Evolutionary conservation across 2,797 vertebrate species (phyloP).

Genomic region (Lepus townsendii): DNA sequence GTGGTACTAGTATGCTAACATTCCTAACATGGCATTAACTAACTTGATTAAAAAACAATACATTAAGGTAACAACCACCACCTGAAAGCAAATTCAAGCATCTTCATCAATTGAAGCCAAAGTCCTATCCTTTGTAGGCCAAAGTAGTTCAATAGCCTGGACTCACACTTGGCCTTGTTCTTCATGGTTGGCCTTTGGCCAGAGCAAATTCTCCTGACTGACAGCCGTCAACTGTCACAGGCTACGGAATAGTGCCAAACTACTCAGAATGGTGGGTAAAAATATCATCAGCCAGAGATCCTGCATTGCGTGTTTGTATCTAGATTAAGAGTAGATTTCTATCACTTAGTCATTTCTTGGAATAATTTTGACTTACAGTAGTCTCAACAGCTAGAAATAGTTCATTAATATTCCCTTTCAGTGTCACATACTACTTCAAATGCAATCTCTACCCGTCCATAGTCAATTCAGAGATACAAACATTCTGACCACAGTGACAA

Average conservation of each 20-base stretch:
- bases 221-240: conserved; percentile 76
- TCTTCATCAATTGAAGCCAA: not conserved
- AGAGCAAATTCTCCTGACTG: conserved; percentile 63
- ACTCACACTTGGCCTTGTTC: not conserved
- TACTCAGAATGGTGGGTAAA: conserved; percentile 62
- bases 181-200: conserved; percentile 63
- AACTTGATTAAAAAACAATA: not conserved
- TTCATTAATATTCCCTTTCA: not conserved
- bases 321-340: conserved; percentile 9
- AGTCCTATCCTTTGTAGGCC: not conserved
- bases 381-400: not conserved
- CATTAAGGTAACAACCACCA: not conserved
- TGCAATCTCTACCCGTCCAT: not conserved
- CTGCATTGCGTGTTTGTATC: conserved; percentile 28
- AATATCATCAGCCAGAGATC: conserved; percentile 46
- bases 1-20: not conserved
- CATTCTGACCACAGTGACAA: too few species aligned
- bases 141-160: conserved; percentile 43
- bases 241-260: conserved; percentile 74
- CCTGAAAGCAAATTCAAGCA: not conserved
- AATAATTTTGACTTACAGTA: not conserved
- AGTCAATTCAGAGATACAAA: not conserved
- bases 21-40: not conserved
- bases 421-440: not conserved
- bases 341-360: not conserved